A percentile compares a stretch with the other conserved stretches of the same genome.
phyloP scores from a whole-genome alignment of 2,113 vertebrate species.

The Scatophagus argus region DNA sequence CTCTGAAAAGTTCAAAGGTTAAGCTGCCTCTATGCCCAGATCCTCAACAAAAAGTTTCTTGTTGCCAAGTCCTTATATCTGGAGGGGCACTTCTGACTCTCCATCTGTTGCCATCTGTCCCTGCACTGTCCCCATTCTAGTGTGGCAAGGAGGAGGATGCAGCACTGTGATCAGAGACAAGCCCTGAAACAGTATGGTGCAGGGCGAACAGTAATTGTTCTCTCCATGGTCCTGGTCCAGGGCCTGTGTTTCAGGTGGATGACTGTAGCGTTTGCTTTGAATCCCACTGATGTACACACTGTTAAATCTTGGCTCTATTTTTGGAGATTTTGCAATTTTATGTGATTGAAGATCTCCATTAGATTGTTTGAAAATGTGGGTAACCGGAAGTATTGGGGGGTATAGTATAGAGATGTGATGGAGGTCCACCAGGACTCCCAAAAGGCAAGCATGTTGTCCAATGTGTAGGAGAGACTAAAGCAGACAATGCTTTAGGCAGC shows the following conservation, averaged over 20 bases:
- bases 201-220: slow-evolving; percentile 66
- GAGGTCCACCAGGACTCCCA: slow-evolving; percentile 25
- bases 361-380: background rate
- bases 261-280: slow-evolving; percentile 34
- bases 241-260: slow-evolving; percentile 42
- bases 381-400: background rate
- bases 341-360: background rate
- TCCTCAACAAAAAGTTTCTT: slow-evolving; percentile 74
- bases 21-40: slow-evolving; percentile 72
- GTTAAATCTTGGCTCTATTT: background rate
- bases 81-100: slow-evolving; percentile 80
- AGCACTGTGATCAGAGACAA: slow-evolving; percentile 57
- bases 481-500: slow-evolving; percentile 52
- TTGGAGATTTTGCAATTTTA: background rate
- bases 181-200: slow-evolving; percentile 59
- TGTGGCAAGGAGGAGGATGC: slow-evolving; percentile 51
- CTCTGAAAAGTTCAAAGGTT: slow-evolving; percentile 74
- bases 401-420: background rate
- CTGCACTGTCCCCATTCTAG: slow-evolving; percentile 74
- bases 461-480: slow-evolving; percentile 28
- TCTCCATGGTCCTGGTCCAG: slow-evolving; percentile 63
- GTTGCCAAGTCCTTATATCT: slow-evolving; percentile 80
- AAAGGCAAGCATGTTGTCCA: slow-evolving; percentile 26
- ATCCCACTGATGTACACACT: slow-evolving; percentile 24
- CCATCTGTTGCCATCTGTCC: slow-evolving; percentile 86